Evolutionary conservation across 2,797 vertebrate species (phyloP).

Genomic region (Chrysocyon brachyurus): DNA sequence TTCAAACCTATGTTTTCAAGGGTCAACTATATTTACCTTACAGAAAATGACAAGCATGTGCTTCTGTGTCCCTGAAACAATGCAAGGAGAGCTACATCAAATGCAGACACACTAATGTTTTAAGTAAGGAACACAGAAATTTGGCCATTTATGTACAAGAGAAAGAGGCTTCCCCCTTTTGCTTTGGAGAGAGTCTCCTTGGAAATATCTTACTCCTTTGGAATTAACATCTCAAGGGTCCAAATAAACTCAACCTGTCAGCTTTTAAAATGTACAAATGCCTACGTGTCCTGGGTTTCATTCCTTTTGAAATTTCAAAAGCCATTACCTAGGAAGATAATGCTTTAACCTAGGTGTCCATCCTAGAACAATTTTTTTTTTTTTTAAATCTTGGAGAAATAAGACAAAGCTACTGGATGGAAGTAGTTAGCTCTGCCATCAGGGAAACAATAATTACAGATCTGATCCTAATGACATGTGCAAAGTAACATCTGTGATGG

Average conservation of each 20-base stretch:
- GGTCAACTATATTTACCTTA: neutral
- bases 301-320: neutral
- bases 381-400: neutral
- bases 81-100: neutral
- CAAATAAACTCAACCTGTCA: neutral
- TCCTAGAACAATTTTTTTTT: neutral
- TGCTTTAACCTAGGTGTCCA: neutral
- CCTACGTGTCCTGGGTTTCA: neutral
- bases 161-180: neutral
- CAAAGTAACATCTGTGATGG: neutral
- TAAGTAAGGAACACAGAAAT: neutral
- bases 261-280: neutral
- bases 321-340: neutral
- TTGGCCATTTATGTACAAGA: neutral
- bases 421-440: neutral
- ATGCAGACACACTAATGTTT: neutral
- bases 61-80: neutral
- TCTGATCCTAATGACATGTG: neutral
- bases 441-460: neutral
- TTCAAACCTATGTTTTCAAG: neutral
- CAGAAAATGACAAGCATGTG: neutral
- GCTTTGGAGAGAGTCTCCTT: neutral
- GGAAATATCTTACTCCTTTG: neutral
- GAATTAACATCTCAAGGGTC: neutral
- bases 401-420: neutral